A percentile compares a stretch with the other conserved stretches of the same genome.
phyloP scores from a whole-genome alignment of 2,797 vertebrate species.

The Mormyrops attenuatus region DNA sequence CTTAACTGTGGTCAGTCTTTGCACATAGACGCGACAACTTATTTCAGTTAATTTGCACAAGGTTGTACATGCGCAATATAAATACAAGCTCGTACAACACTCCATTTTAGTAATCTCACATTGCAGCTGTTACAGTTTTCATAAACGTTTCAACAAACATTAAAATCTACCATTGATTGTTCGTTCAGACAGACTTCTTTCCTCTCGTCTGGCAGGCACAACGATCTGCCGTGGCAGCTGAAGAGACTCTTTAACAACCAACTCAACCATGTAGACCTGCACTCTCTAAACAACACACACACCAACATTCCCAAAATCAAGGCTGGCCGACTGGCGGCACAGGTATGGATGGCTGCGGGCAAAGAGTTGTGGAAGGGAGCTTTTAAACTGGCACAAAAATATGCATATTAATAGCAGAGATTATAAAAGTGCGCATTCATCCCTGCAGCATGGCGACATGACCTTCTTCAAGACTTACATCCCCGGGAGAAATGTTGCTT shows the following conservation, averaged over 20 bases:
- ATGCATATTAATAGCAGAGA: not conserved
- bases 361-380: not conserved
- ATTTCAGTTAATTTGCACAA: not conserved
- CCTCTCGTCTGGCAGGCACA: slow-evolving; percentile 66
- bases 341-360: slow-evolving; percentile 58
- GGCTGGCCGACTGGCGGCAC: slow-evolving; percentile 70
- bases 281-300: slow-evolving; percentile 63
- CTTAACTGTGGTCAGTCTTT: not conserved
- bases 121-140: not conserved
- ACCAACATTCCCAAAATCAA: slow-evolving; percentile 85
- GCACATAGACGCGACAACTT: not conserved
- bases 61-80: not conserved
- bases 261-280: slow-evolving; percentile 62
- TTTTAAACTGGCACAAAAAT: not conserved
- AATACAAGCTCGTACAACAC: not conserved
- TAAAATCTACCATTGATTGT: not conserved
- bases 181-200: not conserved
- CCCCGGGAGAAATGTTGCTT: not conserved
- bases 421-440: not conserved
- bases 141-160: not conserved
- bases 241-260: slow-evolving; percentile 70
- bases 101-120: not conserved
- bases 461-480: not conserved
- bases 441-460: not conserved
- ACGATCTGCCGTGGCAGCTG: slow-evolving; percentile 85